phyloP scores from a whole-genome alignment of 2,797 vertebrate genomes.

The Sebastes kiyomatsui region DNA sequence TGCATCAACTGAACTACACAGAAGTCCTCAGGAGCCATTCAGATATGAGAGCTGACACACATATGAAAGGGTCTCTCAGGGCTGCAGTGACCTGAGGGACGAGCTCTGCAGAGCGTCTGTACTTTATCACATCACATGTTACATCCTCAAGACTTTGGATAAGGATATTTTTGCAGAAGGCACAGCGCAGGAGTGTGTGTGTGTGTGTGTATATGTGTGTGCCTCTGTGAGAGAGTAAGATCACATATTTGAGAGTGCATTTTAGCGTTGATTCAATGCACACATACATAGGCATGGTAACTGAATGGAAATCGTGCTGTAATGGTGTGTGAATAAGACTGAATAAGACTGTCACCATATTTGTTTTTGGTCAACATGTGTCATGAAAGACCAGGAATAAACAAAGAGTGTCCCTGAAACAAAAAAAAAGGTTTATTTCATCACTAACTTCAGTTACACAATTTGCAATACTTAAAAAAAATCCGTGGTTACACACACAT shows the following conservation, averaged over 20 bases:
- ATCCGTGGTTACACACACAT: not conserved
- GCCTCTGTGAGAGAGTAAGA: not conserved
- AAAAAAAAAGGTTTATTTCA: not conserved
- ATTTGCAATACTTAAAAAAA: not conserved
- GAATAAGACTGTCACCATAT: not conserved
- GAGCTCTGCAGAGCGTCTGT: constrained; percentile 13
- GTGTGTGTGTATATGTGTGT: not conserved
- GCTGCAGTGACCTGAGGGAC: constrained; percentile 45
- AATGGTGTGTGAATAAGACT: not conserved
- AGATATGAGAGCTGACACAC: constrained; percentile 55
- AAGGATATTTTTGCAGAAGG: not conserved
- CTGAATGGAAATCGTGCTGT: not conserved
- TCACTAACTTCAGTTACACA: not conserved
- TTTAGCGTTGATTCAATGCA: not conserved
- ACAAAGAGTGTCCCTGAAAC: not conserved
- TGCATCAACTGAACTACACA: constrained; percentile 30
- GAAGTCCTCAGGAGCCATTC: constrained; percentile 46
- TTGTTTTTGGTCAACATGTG: not conserved
- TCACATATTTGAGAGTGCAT: not conserved
- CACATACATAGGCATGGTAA: not conserved
- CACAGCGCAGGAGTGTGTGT: not conserved
- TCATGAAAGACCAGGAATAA: not conserved
- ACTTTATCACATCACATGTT: constrained; percentile 37
- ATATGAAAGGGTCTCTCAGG: constrained; percentile 63
- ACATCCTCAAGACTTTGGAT: not conserved